Evolutionary conservation across 2,888 invertebrate species (phyloP).

Genomic region (Pristionchus arcanus): DNA sequence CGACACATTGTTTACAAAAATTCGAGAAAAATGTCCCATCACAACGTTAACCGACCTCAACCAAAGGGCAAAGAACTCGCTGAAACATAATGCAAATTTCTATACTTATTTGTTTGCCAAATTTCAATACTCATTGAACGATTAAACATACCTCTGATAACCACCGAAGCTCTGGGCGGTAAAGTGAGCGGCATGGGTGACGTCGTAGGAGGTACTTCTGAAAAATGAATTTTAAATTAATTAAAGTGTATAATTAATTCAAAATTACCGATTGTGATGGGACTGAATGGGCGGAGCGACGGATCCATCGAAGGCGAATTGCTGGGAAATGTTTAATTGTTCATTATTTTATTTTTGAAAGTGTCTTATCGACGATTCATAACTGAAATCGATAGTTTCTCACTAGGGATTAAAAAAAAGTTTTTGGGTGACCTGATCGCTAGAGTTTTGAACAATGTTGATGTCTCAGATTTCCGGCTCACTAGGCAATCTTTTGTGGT

Average conservation of each 20-base stretch:
- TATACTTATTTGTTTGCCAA: not conserved
- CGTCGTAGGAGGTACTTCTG: slow-evolving; percentile 50
- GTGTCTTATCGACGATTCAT: no score
- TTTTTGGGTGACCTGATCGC: no score
- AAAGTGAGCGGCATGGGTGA: slow-evolving; percentile 41
- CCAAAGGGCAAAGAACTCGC: not conserved
- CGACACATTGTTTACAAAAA: not conserved
- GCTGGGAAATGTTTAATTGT: not conserved
- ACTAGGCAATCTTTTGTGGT: no score
- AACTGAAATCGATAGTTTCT: no score
- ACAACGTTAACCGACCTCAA: not conserved
- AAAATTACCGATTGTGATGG: not conserved
- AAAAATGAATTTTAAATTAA: not conserved
- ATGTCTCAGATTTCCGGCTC: no score
- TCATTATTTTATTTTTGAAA: no score
- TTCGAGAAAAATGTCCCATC: not conserved
- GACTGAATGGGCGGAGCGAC: slow-evolving; percentile 17
- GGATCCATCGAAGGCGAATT: not conserved
- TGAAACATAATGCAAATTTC: not conserved
- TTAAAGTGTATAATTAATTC: no score
- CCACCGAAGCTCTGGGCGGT: not conserved
- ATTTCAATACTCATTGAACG: not conserved
- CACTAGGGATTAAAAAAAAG: no score
- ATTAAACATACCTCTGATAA: slow-evolving; percentile 19
- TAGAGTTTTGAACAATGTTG: no score